These are phyloP conservation scores for Metallyticus violacea DNA, from an alignment of 2,888 invertebrate genomes.

Conservation along the genomic window DNA sequence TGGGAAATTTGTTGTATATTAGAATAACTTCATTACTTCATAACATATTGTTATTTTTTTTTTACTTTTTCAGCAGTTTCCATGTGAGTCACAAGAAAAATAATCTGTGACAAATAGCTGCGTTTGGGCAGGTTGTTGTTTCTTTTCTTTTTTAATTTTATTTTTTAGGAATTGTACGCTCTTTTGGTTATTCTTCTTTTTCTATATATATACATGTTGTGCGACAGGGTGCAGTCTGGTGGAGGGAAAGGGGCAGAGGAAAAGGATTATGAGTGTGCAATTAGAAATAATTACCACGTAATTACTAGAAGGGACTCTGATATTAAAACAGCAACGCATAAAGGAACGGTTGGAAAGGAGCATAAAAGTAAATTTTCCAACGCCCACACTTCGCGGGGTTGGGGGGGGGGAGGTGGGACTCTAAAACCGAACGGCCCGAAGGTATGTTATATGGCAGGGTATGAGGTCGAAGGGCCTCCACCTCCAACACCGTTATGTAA, in stretches of 20 bases:
- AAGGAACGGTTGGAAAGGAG: neutral
- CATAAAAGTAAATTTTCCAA: constrained; percentile 3
- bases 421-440: neutral
- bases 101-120: neutral
- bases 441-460: neutral
- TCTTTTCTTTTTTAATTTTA: no score
- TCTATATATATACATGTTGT: neutral
- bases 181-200: neutral
- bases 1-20: neutral
- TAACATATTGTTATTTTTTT: neutral
- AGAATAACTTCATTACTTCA: neutral
- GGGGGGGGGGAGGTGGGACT: no score
- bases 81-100: neutral
- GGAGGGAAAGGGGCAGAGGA: no score
- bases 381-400: neutral
- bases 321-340: neutral
- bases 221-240: neutral
- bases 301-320: constrained; percentile 2
- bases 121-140: neutral
- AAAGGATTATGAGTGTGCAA: constrained; percentile 20
- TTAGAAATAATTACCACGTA: constrained; percentile 24
- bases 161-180: neutral
- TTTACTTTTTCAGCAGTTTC: neutral
- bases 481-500: neutral
- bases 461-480: neutral